These are phyloP conservation scores for Patella ulyssiponensis DNA, from an alignment of 2,888 invertebrate genomes.

Conservation along the genomic window DNA sequence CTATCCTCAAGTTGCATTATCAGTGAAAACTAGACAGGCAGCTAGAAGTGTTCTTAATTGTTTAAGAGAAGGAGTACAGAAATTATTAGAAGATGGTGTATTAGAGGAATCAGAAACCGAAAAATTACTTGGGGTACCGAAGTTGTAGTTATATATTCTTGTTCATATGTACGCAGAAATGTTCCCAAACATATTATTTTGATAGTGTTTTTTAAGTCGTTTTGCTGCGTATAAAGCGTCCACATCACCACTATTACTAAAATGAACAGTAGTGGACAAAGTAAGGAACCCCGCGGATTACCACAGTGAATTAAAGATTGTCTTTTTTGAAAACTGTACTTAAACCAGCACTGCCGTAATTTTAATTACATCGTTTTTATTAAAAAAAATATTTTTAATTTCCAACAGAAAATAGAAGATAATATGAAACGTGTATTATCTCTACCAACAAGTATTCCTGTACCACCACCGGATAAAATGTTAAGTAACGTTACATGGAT, in stretches of 20 bases:
- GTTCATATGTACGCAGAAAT: too few species aligned
- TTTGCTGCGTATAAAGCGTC: too few species aligned
- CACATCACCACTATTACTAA: too few species aligned
- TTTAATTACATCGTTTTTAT: not conserved
- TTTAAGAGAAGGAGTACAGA: constrained; percentile 75
- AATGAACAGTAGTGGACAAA: too few species aligned
- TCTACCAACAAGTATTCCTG: constrained; percentile 58
- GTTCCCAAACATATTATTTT: too few species aligned
- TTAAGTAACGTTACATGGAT: constrained; percentile 59
- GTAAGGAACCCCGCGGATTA: too few species aligned
- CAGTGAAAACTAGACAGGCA: constrained; percentile 78
- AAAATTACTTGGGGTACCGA: constrained; percentile 73
- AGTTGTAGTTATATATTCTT: too few species aligned
- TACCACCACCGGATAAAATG: constrained; percentile 56
- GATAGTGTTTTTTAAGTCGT: too few species aligned
- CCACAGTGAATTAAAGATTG: too few species aligned
- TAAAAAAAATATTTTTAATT: not conserved
- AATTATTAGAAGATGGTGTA: constrained; percentile 76
- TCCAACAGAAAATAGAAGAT: constrained; percentile 72
- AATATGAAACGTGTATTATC: constrained; percentile 72
- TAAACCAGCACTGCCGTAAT: not conserved
- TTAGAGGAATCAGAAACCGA: constrained; percentile 76
- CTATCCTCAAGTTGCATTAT: constrained; percentile 75
- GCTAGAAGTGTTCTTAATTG: constrained; percentile 77
- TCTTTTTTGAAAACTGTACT: too few species aligned